These are phyloP conservation scores for Lycocerus yunnanus DNA, from an alignment of 2,888 invertebrate genomes.

Conservation along the genomic window DNA sequence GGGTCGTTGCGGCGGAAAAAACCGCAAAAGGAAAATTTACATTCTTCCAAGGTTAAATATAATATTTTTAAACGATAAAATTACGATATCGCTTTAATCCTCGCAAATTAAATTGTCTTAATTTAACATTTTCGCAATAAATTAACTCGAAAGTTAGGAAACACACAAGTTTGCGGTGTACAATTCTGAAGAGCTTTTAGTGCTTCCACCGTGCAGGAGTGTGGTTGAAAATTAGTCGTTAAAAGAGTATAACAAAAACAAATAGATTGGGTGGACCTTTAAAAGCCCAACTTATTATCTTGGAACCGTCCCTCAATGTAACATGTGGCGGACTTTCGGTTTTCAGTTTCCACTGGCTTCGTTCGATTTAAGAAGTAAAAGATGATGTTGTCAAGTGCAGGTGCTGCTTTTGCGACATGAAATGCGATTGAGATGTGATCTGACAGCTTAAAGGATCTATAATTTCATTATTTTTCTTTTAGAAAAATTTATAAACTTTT, in stretches of 20 bases:
- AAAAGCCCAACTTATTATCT: conserved; percentile 16
- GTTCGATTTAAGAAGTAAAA: conserved; percentile 44
- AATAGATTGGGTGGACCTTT: conserved; percentile 20
- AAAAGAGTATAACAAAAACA: conserved; percentile 4
- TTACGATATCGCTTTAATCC: not conserved
- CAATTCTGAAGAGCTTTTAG: conserved; percentile 1
- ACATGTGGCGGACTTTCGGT: conserved; percentile 38
- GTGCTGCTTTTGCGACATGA: conserved; percentile 44
- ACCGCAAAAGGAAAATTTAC: not conserved
- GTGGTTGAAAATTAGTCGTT: conserved; percentile 1
- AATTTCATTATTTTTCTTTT: conserved; percentile 45
- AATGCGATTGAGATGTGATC: conserved; percentile 47
- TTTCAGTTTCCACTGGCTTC: conserved; percentile 32
- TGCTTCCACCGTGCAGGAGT: not conserved
- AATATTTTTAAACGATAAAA: not conserved
- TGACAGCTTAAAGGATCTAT: conserved; percentile 44
- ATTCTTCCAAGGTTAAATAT: not conserved
- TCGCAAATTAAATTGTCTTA: not conserved
- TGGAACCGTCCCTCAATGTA: conserved; percentile 26
- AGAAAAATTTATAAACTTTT: conserved; percentile 8
- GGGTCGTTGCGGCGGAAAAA: not conserved
- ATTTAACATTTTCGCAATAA: not conserved
- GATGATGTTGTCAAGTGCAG: conserved; percentile 49
- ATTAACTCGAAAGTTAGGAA: conserved; percentile 22
- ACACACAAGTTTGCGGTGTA: conserved; percentile 24